phyloP scores from a whole-genome alignment of 2,797 vertebrate species.

The Schizopygopsis malacanthus region DNA sequence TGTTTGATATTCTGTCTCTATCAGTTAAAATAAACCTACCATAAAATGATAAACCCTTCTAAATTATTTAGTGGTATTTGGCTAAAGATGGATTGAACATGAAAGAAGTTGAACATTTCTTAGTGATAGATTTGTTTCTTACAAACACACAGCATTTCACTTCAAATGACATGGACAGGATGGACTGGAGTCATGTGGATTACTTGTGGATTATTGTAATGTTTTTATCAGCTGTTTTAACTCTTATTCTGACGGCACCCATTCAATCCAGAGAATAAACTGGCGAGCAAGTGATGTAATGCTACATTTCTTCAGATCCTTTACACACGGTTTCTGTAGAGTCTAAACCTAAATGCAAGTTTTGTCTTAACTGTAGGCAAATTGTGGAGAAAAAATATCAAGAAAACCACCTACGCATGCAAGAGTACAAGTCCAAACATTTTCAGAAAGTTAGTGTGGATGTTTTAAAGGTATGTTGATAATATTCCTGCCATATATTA shows the following conservation, averaged over 20 bases:
- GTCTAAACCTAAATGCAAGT: neutral
- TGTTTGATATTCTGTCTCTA: no score
- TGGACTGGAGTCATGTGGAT: neutral
- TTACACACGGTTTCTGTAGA: neutral
- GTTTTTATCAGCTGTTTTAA: neutral
- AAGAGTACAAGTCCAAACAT: constrained; percentile 76
- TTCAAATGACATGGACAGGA: neutral
- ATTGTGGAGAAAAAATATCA: constrained; percentile 83
- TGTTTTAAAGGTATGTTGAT: constrained; percentile 70
- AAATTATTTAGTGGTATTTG: neutral
- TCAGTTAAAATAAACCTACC: no score
- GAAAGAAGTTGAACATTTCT: neutral
- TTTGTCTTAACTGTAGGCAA: constrained; percentile 68
- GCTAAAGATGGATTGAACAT: neutral
- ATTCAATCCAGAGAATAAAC: neutral
- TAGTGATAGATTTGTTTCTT: neutral
- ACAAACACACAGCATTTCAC: neutral
- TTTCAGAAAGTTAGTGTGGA: constrained; percentile 72
- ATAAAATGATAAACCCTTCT: no score
- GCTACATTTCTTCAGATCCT: neutral
- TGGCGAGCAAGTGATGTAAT: neutral
- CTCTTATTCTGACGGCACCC: neutral
- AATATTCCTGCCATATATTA: neutral
- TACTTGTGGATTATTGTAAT: neutral
- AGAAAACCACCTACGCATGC: constrained; percentile 79